Percentiles rank a stretch among this genome's conserved stretches.
Evolutionary conservation across 1,140 invertebrate species (phyloP).

Genomic region (Brachystomella parvula): DNA sequence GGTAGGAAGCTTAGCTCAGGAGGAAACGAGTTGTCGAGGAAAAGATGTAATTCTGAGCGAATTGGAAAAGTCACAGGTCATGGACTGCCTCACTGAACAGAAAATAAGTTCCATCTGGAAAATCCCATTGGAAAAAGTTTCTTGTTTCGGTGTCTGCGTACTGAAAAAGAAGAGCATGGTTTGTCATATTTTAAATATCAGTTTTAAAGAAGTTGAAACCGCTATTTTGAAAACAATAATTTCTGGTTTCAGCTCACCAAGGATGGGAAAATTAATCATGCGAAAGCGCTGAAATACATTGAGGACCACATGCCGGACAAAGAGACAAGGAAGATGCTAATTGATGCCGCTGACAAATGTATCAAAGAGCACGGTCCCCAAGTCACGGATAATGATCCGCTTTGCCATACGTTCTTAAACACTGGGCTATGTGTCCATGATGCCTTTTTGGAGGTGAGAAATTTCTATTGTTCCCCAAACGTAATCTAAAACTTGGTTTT

Average conservation of each 20-base stretch:
- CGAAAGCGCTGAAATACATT: slow-evolving; percentile 23
- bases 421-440: slow-evolving; percentile 33
- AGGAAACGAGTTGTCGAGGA: slow-evolving; percentile 14
- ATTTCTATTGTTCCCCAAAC: not conserved
- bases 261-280: slow-evolving; percentile 24
- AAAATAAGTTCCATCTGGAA: slow-evolving; percentile 19
- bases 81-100: slow-evolving; percentile 14
- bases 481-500: not conserved
- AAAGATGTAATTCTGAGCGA: slow-evolving; percentile 14
- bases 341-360: slow-evolving; percentile 23
- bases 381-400: slow-evolving; percentile 23
- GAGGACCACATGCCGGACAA: slow-evolving; percentile 23
- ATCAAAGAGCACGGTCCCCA: slow-evolving; percentile 21
- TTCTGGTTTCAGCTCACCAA: slow-evolving; percentile 12
- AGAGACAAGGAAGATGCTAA: slow-evolving; percentile 13
- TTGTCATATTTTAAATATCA: not conserved
- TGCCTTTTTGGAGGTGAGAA: slow-evolving; percentile 32
- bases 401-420: slow-evolving; percentile 33
- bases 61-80: slow-evolving; percentile 13
- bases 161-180: slow-evolving; percentile 21
- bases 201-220: not conserved
- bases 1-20: too few species aligned
- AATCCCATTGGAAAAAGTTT: slow-evolving; percentile 21
- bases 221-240: not conserved
- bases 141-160: slow-evolving; percentile 25